These are phyloP conservation scores for Toxotes chatareus DNA, from an alignment of 2,113 vertebrate species.

Conservation along the genomic window DNA sequence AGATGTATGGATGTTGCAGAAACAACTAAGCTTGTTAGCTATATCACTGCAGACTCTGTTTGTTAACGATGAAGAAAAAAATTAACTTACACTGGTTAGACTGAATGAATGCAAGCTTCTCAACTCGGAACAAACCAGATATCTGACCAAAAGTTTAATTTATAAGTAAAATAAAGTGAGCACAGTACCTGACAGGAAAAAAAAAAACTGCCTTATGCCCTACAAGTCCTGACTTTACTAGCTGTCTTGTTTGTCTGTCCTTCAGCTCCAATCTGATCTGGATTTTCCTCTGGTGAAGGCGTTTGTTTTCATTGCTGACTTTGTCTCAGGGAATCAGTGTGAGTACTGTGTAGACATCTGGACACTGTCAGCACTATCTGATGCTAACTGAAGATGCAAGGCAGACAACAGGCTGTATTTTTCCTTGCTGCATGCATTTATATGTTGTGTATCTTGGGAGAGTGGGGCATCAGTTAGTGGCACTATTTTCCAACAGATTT, in stretches of 20 bases:
- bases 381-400: constrained; percentile 14
- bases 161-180: neutral
- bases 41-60: constrained; percentile 25
- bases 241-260: neutral
- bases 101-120: constrained; percentile 2
- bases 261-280: constrained; percentile 26
- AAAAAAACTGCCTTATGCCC: neutral
- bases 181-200: neutral
- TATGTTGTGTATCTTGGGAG: neutral
- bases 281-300: neutral
- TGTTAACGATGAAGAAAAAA: constrained; percentile 11
- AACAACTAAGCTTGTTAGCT: constrained; percentile 48
- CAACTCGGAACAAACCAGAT: neutral
- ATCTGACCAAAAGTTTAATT: neutral
- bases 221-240: neutral
- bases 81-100: constrained; percentile 13
- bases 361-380: constrained; percentile 22
- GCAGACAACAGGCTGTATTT: constrained; percentile 7
- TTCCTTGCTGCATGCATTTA: neutral
- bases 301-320: constrained; percentile 38
- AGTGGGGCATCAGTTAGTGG: neutral
- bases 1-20: constrained; percentile 47
- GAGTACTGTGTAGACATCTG: constrained; percentile 35
- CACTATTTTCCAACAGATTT: no score
- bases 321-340: constrained; percentile 30